These are phyloP conservation scores for Synodontis membranacea DNA, from an alignment of 2,113 vertebrate species.

Conservation along the genomic window DNA sequence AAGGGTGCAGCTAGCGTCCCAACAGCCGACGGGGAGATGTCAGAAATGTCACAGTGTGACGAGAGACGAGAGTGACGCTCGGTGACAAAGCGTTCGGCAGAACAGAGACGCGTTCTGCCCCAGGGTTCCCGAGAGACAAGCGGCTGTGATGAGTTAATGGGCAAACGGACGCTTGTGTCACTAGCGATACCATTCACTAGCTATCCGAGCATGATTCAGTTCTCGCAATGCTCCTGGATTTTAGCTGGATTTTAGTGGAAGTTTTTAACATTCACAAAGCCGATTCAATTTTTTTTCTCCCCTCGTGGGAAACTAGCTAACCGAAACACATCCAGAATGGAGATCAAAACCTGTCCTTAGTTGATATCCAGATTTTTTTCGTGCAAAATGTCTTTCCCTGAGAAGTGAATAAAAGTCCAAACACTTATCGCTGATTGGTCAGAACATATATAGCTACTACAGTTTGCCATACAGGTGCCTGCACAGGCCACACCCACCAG, in stretches of 20 bases:
- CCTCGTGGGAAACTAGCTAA: background rate
- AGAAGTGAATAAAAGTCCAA: background rate
- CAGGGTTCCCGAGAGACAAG: background rate
- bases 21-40: background rate
- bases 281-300: background rate
- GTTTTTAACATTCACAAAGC: background rate
- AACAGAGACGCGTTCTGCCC: background rate
- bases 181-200: background rate
- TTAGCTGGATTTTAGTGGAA: background rate
- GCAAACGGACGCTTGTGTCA: background rate
- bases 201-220: background rate
- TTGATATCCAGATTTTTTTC: background rate
- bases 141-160: slow-evolving; percentile 22
- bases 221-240: background rate
- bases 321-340: background rate
- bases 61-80: background rate
- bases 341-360: background rate
- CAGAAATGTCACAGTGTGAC: slow-evolving; percentile 10
- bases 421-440: background rate
- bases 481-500: too few relatives aligned
- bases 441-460: too few relatives aligned
- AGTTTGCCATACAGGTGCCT: too few relatives aligned
- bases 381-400: background rate
- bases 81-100: background rate
- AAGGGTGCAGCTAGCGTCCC: background rate